A percentile compares a stretch with the other conserved stretches of the same genome.
Conservation (phyloP, 2,113 vertebrate genomes). For the Piliocolobus tephrosceles region DNA sequence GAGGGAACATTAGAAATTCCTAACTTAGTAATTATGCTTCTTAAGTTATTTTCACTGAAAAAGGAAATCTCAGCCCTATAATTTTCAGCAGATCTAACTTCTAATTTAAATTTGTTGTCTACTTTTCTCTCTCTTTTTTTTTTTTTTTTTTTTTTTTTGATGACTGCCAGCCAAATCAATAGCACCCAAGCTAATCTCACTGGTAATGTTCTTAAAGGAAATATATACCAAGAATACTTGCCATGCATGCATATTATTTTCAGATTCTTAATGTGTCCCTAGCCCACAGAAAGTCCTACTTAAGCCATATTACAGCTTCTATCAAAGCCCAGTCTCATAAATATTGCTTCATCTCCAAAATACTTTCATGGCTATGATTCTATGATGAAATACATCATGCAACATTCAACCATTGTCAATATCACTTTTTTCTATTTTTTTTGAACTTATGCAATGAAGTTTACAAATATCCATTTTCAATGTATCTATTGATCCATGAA, state of each 20-base stretch:
- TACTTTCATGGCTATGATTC: background rate
- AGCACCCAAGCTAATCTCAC: background rate
- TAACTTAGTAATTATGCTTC: background rate
- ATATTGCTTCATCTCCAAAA: background rate
- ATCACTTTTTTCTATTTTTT: background rate
- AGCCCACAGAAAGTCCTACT: background rate
- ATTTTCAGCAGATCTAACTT: background rate
- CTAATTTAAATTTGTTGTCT: background rate
- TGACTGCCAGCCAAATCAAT: background rate
- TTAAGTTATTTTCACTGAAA: slow-evolving; percentile 1
- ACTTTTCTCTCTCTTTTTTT: background rate
- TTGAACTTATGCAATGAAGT: background rate
- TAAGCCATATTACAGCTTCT: background rate
- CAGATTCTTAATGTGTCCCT: background rate
- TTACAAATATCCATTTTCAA: background rate
- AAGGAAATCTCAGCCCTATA: background rate
- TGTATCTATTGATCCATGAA: background rate
- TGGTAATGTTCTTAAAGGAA: background rate
- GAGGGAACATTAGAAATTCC: background rate
- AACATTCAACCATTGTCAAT: background rate
- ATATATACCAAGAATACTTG: background rate
- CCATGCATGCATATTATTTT: background rate
- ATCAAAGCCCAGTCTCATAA: background rate
- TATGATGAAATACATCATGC: background rate
- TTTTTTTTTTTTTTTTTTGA: too few relatives aligned